Base-by-base conservation (phyloP, 2,888 invertebrate species). In the Agriopis marginaria region DNA sequence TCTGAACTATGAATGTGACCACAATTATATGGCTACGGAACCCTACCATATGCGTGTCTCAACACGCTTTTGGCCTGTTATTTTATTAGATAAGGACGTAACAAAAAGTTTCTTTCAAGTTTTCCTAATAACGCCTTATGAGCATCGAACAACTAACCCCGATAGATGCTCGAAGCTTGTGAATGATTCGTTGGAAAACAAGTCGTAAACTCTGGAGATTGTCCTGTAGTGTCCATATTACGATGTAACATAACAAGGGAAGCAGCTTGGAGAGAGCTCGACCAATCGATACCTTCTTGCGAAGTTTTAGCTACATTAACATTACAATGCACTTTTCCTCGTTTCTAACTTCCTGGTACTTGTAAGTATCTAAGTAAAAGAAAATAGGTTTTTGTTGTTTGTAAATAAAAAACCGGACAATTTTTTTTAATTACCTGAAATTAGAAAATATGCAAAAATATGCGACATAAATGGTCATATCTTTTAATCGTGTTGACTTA, bases 261-360 rank as follows among this genome's bases (percentile, higher is more conserved):
- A 66, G 11, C 70, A 70, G 53, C 42, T 49, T 44, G 66, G 54
- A 55, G 66, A 66, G 10, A 47, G 62, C 40, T 44, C 42, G 54
- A 66, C 39, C 66, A 71, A 70, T 74, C 70, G 59, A 70, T 70
- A 70, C 50, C 17, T 66, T 55, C 70, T 58, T n/a, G 51, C 50
- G 44, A 49, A 66, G 32, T 70, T 71, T 49, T 49, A 56, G 59
- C 61, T 63, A 44, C n/a, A 64, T 69, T 62, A 71, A 64, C 70
- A 66, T 65, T 64, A 70, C 72, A 59, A 72, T 71, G 63, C 67
- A 66, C 58, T 56, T 75, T 60, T 44, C 60, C 53, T 40, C 14
- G n/a, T 50, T 66, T 56, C 67, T 74, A 7, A 62, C 45, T 49
- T 50, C 71, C 75, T 73, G 59, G 68, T 74, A 74, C 71, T 77